Base-by-base conservation (phyloP, 1,140 invertebrate species). In the Lordiphosa clarofinis region DNA sequence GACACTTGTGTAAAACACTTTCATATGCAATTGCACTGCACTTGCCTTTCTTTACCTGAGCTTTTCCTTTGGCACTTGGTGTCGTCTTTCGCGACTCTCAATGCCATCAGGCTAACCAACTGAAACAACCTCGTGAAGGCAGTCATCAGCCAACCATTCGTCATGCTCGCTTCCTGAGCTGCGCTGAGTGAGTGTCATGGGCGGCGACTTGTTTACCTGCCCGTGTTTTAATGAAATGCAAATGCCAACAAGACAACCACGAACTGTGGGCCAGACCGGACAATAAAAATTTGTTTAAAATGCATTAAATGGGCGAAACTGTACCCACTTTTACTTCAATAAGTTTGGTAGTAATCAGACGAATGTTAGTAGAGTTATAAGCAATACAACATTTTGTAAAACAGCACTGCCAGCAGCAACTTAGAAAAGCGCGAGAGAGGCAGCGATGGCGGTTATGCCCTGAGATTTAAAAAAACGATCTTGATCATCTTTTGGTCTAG, bases 181-280 rank as follows among this genome's bases (percentile, higher is more conserved):
- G 47, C 15, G 56, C 39, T 59, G 59, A 70, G 49, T 66, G 63
- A 63, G 70, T 55, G 58, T 56, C 55, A 53, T 70, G 35, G 56
- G 59, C 52, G 56, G 54, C 54, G 55, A 53, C 67, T 61, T 82
- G 71, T 72, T 72, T 81, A 72, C 68, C 62, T 69, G 60, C 59
- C 64, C 73, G 58, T 84, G 68, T 82, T 78, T 84, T 82, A 84
- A 78, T 84, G 78, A 86, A 82, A 84, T 82, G 60, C 69, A 82
- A 82, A 82, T 78, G 78, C 68, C 73, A 81, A 84, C 72, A 78
- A 63, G 44, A 54, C 33, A 12, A 31, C 47, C 21, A 59, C 52
- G 12, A 12, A 68, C 64, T 37, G 58, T 68, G 64, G 64, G 42
- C 12, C 4, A 10, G n/a, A 54, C 12, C 2, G 1, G 15, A 1